Evolutionary conservation across 2,113 vertebrate species (phyloP).

Genomic region (Ursus arctos): DNA sequence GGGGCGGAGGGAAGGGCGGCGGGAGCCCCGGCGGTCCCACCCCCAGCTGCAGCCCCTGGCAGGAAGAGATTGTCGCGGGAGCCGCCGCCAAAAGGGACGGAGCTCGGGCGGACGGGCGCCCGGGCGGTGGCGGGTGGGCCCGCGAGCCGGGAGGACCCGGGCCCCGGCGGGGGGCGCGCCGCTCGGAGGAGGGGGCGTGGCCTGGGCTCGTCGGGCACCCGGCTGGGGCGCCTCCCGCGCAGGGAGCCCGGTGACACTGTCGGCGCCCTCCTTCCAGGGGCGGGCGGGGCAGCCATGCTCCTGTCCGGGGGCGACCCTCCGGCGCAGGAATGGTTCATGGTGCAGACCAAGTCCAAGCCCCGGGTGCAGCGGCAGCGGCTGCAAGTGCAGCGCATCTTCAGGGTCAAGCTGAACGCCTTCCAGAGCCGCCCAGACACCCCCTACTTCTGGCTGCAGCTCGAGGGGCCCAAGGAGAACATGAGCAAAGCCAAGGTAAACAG

Average conservation of each 20-base stretch:
- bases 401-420: slow-evolving; percentile 86
- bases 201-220: rapidly evolving
- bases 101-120: background rate
- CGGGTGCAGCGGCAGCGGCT: slow-evolving; percentile 85
- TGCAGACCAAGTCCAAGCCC: slow-evolving; percentile 85
- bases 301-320: slow-evolving; percentile 71
- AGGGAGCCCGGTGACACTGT: slow-evolving; percentile 81
- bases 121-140: background rate
- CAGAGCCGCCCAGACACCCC: slow-evolving; percentile 79
- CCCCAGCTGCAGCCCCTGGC: slow-evolving; percentile 55
- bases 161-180: background rate
- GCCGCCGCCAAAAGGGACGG: background rate
- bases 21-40: slow-evolving; percentile 52
- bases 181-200: slow-evolving; percentile 46
- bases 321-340: slow-evolving; percentile 91
- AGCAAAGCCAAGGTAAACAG: slow-evolving; percentile 90
- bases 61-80: slow-evolving; percentile 52
- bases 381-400: slow-evolving; percentile 90
- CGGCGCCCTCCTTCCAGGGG: slow-evolving; percentile 25
- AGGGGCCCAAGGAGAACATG: slow-evolving; percentile 83
- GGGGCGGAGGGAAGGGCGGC: slow-evolving; percentile 62
- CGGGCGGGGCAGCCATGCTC: slow-evolving; percentile 73
- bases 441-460: slow-evolving; percentile 92
- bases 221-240: slow-evolving; percentile 63
- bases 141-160: background rate